phyloP scores from a whole-genome alignment of 2,888 invertebrate genomes.

The Zhuqinia jingwanae region DNA sequence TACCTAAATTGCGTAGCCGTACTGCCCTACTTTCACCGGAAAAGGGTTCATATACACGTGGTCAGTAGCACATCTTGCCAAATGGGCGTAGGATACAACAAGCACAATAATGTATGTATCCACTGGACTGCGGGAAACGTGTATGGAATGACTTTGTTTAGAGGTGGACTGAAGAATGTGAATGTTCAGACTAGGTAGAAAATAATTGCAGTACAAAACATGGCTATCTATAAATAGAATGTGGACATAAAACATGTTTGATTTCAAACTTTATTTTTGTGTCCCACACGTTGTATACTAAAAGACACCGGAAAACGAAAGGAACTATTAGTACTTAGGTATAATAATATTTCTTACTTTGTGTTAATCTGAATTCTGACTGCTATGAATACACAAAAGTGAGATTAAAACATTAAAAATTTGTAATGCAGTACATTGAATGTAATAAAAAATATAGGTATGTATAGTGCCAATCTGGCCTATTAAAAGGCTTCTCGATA shows the following conservation, averaged over 20 bases:
- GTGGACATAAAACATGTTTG: background rate
- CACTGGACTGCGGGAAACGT: background rate
- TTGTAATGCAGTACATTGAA: no score
- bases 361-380: no score
- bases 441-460: no score
- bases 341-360: no score
- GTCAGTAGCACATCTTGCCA: slow-evolving; percentile 40
- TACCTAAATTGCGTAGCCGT: slow-evolving; percentile 44
- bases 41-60: slow-evolving; percentile 58
- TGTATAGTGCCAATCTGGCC: no score
- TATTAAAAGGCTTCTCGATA: no score
- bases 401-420: no score
- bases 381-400: no score
- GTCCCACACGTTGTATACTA: background rate
- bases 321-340: no score
- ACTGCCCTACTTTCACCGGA: slow-evolving; percentile 63
- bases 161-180: background rate
- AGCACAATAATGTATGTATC: no score
- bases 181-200: background rate
- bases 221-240: background rate
- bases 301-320: background rate
- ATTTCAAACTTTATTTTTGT: no score
- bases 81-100: slow-evolving; percentile 40
- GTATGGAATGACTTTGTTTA: background rate
- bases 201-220: background rate